Base-by-base conservation (phyloP, 64 coral and sea anemone genomes). In the Anthopleura sola region DNA sequence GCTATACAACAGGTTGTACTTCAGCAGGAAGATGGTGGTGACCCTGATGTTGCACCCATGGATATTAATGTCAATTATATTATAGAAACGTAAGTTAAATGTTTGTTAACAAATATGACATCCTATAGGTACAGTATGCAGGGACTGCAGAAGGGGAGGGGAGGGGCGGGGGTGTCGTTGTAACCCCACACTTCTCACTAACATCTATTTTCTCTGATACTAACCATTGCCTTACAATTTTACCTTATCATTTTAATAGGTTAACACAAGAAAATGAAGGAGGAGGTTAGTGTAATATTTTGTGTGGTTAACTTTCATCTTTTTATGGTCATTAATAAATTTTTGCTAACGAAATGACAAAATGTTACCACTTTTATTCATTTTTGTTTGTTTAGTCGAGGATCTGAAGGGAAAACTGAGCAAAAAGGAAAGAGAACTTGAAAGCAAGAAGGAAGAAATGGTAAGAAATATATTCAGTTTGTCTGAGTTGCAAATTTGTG, bases 51-150 rank as follows among this genome's bases (percentile, higher is more conserved):
- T 4, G 93, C 97, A 17, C 90, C 93, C 13, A 78, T 99, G n/a
- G 93, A 95, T 54, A 92, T 99, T 68, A 99, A 99, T 71, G 97
- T 99, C 19, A 99, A 95, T 55, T 91, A 85, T 60, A 95, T 99
- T 56, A 81, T 99, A 36, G 97, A 99, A 84, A 87, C 87, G 97
- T 99, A 74, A 90, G 97, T 91, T 36, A n/a, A 9, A 62, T 6
- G 23, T n/a, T 24, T 60, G 57, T 60, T 60, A 5, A 51, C 49
- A 40, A 40, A 40, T n/a, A n/a, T n/a, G n/a, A n/a, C n/a, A n/a
- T n/a, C n/a, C n/a, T n/a, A n/a, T n/a, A n/a, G n/a, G n/a, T n/a
- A n/a, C n/a, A n/a, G n/a, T n/a, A n/a, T n/a, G n/a, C n/a, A n/a
- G n/a, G n/a, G n/a, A n/a, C n/a, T n/a, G n/a, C n/a, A n/a, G n/a